Percentiles rank a stretch among this genome's conserved stretches.
These are phyloP conservation scores for Apis dorsata DNA, from an alignment of 1,140 invertebrate genomes.

Conservation along the genomic window DNA sequence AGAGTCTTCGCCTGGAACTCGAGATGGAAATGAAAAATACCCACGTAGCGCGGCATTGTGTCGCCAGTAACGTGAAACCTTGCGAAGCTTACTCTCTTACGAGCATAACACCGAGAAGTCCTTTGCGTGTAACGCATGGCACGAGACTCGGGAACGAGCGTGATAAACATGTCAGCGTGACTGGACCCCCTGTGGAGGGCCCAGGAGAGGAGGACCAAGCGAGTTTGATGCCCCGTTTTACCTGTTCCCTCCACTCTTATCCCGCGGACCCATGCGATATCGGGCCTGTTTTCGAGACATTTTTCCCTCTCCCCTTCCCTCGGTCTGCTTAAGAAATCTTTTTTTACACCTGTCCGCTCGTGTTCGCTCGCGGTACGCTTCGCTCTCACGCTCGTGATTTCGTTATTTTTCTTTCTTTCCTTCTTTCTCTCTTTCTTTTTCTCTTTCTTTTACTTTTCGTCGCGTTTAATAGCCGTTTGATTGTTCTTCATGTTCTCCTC, in stretches of 20 bases:
- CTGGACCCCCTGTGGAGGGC: constrained; percentile 65
- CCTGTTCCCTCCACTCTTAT: constrained; percentile 38
- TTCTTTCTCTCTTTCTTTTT: too few species aligned
- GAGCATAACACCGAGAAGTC: constrained; percentile 43
- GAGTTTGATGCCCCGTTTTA: constrained; percentile 64
- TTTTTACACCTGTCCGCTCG: constrained; percentile 30
- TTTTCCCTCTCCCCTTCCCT: constrained; percentile 3
- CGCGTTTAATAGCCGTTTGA: too few species aligned
- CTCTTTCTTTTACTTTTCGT: too few species aligned
- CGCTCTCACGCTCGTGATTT: constrained; percentile 18
- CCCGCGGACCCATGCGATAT: constrained; percentile 4
- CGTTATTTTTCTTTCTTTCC: not conserved
- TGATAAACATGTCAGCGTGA: constrained; percentile 70
- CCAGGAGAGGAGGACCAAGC: constrained; percentile 40
- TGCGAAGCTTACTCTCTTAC: constrained; percentile 23
- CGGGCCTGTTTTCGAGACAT: constrained; percentile 29
- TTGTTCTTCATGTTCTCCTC: too few species aligned
- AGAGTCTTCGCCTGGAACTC: not conserved
- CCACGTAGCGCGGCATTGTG: constrained; percentile 57
- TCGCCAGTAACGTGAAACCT: constrained; percentile 64
- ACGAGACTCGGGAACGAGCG: constrained; percentile 63
- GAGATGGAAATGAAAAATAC: constrained; percentile 52
- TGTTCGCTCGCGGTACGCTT: not conserved
- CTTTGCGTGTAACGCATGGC: constrained; percentile 64
- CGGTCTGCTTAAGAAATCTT: not conserved